phyloP scores from a whole-genome alignment of 1,140 invertebrate species.

The Calosoma granatense region DNA sequence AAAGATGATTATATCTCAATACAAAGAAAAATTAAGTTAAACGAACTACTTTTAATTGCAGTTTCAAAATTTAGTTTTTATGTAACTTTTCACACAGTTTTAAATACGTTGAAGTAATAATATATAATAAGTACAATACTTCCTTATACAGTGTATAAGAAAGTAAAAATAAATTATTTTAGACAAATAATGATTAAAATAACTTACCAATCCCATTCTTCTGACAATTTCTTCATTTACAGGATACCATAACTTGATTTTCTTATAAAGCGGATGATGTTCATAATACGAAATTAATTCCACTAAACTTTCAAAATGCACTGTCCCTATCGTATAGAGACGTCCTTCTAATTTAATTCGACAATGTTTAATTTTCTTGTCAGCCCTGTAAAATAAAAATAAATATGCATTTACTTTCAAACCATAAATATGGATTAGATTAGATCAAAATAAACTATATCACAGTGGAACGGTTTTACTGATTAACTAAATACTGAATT shows the following conservation, averaged over 20 bases:
- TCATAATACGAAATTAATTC: conserved; percentile 88
- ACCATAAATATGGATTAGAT: conserved; percentile 8
- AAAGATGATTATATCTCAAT: too few species aligned
- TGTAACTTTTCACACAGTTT: too few species aligned
- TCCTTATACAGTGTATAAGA: too few species aligned
- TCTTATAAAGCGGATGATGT: conserved; percentile 79
- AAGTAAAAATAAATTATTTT: too few species aligned
- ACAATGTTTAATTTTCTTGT: conserved; percentile 92
- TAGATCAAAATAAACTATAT: too few species aligned
- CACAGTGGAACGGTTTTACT: too few species aligned
- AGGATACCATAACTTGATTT: conserved; percentile 76
- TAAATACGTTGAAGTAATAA: too few species aligned
- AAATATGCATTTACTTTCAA: conserved; percentile 7
- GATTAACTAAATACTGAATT: too few species aligned
- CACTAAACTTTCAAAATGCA: conserved; percentile 88
- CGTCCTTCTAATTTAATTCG: conserved; percentile 84
- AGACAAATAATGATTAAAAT: neutral
- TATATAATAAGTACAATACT: too few species aligned
- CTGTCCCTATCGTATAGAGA: conserved; percentile 79
- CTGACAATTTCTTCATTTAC: conserved; percentile 72
- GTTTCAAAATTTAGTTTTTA: too few species aligned
- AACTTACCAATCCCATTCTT: conserved; percentile 54
- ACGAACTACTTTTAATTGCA: too few species aligned
- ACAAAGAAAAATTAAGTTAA: too few species aligned
- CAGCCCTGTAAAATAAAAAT: conserved; percentile 52